phyloP scores from a whole-genome alignment of 2,113 vertebrate genomes.

The Planiliza haematocheilus region DNA sequence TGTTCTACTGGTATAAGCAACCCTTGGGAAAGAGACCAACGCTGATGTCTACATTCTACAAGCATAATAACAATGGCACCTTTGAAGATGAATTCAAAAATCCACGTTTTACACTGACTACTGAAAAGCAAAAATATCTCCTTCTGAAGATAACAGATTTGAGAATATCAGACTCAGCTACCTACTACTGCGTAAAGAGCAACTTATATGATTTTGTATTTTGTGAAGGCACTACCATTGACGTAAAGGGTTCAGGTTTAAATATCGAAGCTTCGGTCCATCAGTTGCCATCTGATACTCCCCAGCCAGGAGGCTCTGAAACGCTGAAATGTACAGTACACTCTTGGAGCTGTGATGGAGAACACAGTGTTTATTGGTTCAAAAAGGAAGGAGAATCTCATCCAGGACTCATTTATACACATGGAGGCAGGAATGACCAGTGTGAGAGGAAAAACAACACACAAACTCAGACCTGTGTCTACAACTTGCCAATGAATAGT shows the following conservation, averaged over 20 bases:
- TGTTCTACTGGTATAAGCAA: slow-evolving; percentile 66
- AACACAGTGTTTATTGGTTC: slow-evolving; percentile 74
- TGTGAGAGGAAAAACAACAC: slow-evolving; percentile 48
- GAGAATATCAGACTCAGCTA: slow-evolving; percentile 53
- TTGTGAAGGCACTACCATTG: not conserved
- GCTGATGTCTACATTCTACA: slow-evolving; percentile 36
- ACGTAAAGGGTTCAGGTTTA: not conserved
- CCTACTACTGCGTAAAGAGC: slow-evolving; percentile 43
- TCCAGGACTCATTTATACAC: slow-evolving; percentile 59
- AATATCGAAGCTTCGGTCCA: slow-evolving; percentile 17
- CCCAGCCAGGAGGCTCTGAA: slow-evolving; percentile 53
- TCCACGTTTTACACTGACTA: slow-evolving; percentile 14
- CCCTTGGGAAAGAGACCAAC: slow-evolving; percentile 23
- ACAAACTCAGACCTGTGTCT: slow-evolving; percentile 57
- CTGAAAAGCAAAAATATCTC: not conserved
- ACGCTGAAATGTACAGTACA: slow-evolving; percentile 64
- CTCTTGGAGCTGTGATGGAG: slow-evolving; percentile 52
- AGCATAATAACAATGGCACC: not conserved
- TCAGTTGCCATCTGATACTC: slow-evolving; percentile 18
- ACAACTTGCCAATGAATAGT: slow-evolving; percentile 17
- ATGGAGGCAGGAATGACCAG: slow-evolving; percentile 15
- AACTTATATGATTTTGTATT: slow-evolving; percentile 23
- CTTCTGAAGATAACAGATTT: slow-evolving; percentile 43
- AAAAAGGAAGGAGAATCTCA: slow-evolving; percentile 21
- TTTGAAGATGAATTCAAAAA: slow-evolving; percentile 39